Percentiles rank a stretch among this genome's conserved stretches.
These are phyloP conservation scores for Armadillidium nasatum DNA, from an alignment of 1,140 invertebrate species.

Conservation along the genomic window DNA sequence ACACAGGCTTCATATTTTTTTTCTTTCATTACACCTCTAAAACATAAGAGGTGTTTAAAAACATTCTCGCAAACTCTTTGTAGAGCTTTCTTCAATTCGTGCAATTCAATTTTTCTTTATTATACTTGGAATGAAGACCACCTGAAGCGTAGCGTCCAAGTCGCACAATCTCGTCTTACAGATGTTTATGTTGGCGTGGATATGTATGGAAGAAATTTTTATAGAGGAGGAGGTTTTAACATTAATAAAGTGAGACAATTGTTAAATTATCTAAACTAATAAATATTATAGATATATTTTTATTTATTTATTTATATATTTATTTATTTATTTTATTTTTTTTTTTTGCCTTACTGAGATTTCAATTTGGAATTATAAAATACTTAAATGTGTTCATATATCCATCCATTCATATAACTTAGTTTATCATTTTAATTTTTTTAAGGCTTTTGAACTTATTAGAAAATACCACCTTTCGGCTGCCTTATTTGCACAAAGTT, in stretches of 20 bases:
- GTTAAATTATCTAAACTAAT: conserved; percentile 35
- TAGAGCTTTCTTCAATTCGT: conserved; percentile 76
- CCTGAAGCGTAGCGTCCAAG: conserved; percentile 53
- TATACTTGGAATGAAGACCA: conserved; percentile 78
- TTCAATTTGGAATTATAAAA: not conserved
- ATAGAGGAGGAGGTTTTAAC: conserved; percentile 80
- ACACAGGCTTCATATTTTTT: not conserved
- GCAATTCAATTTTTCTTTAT: conserved; percentile 93
- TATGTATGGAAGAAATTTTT: conserved; percentile 86
- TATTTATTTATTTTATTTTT: too few species aligned
- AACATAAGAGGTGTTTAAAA: not conserved
- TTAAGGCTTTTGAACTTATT: conserved; percentile 66
- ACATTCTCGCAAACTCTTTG: conserved; percentile 28
- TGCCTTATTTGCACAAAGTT: conserved; percentile 89
- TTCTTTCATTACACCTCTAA: not conserved
- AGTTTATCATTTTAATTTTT: conserved; percentile 17
- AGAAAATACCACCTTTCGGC: conserved; percentile 66
- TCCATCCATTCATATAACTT: not conserved
- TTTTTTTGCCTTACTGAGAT: not conserved
- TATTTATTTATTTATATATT: too few species aligned
- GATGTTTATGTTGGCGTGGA: conserved; percentile 92
- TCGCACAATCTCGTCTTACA: conserved; percentile 49
- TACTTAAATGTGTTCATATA: not conserved
- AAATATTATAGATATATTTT: too few species aligned
- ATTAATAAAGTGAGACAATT: conserved; percentile 69